phyloP scores from a whole-genome alignment of 2,797 vertebrate species.

The Delichon dasypus region DNA sequence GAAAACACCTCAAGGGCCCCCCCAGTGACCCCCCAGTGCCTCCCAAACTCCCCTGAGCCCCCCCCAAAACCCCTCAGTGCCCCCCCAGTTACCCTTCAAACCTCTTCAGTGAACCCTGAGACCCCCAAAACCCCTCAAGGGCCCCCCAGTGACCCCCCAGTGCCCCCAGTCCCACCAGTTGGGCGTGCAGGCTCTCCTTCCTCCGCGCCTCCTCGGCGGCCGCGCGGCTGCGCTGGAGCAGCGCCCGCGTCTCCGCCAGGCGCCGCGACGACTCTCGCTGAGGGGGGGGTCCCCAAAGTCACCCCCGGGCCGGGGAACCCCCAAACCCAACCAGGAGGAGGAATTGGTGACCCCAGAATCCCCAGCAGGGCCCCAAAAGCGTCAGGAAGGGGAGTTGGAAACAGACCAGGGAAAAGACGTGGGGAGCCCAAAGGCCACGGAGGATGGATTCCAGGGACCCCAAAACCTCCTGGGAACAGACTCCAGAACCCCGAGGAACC shows the following conservation, averaged over 20 bases:
- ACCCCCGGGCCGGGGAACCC: background rate
- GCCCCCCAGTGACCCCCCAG: no score
- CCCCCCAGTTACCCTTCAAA: no score
- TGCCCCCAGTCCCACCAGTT: background rate
- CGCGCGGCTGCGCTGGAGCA: background rate
- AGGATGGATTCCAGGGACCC: no score
- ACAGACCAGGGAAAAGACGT: rapidly evolving
- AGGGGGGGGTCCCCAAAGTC: background rate
- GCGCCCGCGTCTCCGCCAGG: background rate
- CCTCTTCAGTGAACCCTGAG: no score
- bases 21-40: no score
- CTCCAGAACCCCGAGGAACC: background rate
- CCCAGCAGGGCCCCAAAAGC: background rate
- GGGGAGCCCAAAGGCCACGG: background rate
- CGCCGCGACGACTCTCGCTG: background rate
- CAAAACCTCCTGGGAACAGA: background rate
- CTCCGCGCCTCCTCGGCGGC: background rate
- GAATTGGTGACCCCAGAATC: background rate
- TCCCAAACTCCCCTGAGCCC: no score
- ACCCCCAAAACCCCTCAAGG: no score
- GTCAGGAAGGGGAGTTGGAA: background rate
- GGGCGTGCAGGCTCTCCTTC: background rate
- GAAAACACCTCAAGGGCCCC: no score
- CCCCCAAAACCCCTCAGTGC: no score
- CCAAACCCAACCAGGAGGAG: background rate